Evolutionary conservation across 2,888 invertebrate species (phyloP).

Genomic region (Gortyna flavago): DNA sequence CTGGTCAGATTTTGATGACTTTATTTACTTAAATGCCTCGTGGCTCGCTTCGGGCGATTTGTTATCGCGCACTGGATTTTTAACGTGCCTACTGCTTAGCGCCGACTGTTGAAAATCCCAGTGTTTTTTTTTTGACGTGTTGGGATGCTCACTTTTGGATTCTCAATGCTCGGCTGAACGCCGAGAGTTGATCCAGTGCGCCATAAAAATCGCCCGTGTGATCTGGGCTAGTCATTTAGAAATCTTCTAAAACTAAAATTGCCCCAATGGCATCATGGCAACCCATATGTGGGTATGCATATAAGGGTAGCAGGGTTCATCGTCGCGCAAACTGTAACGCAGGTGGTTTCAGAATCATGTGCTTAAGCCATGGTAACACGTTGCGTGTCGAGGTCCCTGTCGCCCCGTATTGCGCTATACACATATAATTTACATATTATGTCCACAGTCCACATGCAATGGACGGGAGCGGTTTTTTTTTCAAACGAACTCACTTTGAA

Average conservation of each 20-base stretch:
- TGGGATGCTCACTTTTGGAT: background rate
- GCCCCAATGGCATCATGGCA: too few species aligned
- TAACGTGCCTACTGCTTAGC: background rate
- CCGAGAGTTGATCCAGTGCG: background rate
- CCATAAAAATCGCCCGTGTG: background rate
- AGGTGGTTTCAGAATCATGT: too few species aligned
- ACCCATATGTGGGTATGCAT: too few species aligned
- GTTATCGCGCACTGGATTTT: too few species aligned
- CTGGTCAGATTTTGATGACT: background rate
- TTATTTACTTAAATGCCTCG: background rate
- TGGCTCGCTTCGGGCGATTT: background rate
- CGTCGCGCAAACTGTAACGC: too few species aligned
- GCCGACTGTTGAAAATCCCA: background rate
- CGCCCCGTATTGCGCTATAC: too few species aligned
- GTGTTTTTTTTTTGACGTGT: background rate
- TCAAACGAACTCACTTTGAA: background rate
- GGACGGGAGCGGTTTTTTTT: background rate
- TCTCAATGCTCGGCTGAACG: background rate
- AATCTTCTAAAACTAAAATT: background rate
- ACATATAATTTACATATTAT: background rate
- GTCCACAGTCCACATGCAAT: background rate
- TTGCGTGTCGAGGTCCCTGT: too few species aligned
- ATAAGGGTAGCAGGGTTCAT: too few species aligned
- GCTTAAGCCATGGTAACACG: too few species aligned
- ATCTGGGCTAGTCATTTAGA: too few species aligned